phyloP scores from a whole-genome alignment of 2,797 vertebrate species.

The Eptatretus atami region DNA sequence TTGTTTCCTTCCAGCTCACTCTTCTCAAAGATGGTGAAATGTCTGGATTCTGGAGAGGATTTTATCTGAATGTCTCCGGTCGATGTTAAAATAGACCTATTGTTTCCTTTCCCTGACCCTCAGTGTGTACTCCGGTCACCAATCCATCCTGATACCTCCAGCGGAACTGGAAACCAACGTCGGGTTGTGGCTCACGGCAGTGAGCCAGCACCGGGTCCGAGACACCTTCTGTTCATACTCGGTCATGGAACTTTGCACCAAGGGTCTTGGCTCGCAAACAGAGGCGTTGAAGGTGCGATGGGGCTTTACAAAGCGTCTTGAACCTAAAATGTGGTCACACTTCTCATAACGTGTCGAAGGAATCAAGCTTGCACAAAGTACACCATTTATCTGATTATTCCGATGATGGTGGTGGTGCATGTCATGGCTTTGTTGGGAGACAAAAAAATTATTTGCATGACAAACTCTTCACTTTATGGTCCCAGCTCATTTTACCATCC shows the following conservation, averaged over 20 bases:
- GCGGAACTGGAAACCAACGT: conserved; percentile 69
- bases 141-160: conserved; percentile 69
- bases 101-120: neutral
- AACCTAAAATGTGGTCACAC: no score
- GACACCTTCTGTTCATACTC: conserved; percentile 91
- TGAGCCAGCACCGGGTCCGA: conserved; percentile 72
- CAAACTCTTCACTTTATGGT: no score
- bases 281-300: conserved; percentile 36
- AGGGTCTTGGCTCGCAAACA: conserved; percentile 52
- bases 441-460: no score
- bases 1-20: neutral
- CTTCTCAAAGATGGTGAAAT: neutral
- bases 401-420: no score
- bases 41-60: neutral
- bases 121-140: conserved; percentile 75
- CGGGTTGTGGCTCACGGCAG: conserved; percentile 58
- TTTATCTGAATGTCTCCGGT: neutral
- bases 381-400: no score
- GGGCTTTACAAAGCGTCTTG: neutral
- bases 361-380: no score
- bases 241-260: conserved; percentile 92
- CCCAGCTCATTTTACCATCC: no score
- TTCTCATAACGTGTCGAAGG: no score
- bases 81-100: neutral
- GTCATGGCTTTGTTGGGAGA: no score